Base-by-base conservation (phyloP, 1,140 invertebrate species). In the Hylaeus anthracinus region DNA sequence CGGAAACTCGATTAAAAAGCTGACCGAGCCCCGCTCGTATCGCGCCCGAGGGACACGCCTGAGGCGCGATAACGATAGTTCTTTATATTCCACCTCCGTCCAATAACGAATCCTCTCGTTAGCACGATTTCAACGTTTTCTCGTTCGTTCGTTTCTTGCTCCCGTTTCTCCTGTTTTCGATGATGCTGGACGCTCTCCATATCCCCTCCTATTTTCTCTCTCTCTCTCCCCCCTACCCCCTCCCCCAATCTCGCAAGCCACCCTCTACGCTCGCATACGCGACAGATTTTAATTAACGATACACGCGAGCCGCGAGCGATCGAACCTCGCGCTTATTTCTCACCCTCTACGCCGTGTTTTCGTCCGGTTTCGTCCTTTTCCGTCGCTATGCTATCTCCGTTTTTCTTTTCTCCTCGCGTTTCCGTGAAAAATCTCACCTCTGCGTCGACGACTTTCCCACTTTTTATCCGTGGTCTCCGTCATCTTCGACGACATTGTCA, bases 81-180 rank as follows among this genome's bases (percentile, higher is more conserved):
- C 81, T 88, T 88, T 88, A 84, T 86, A 82, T 85, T 74, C 64
- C 48, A 53, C 26, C 72, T 69, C 37, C 70, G 73, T 86, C 71
- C 87, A 87, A 88, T 88, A 88, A 85, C 84, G 87, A 86, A 88
- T 84, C 87, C 80, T 85, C 84, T 88, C 86, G 87, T 88, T 88
- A 88, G 80, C 81, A 75, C 84, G 86, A 88, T 88, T 88, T 88
- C 74, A 56, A 72, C 82, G 82, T 83, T 83, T 82, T 78, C 56
- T 12, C 67, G 26, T 26, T 26, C 26, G 26, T 26, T 39, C 63
- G 45, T 65, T 60, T 15, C 6, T 41, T 12, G 37, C 53, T 4
- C 53, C 58, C 66, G 51, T 58, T 60, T 79, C 64, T 63, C 69
- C 65, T 53, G 61, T 73, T 73, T 76, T 72, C 79, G 69, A 58